Conservation (phyloP, 2,797 vertebrate genomes). For the Chelmon rostratus region DNA sequence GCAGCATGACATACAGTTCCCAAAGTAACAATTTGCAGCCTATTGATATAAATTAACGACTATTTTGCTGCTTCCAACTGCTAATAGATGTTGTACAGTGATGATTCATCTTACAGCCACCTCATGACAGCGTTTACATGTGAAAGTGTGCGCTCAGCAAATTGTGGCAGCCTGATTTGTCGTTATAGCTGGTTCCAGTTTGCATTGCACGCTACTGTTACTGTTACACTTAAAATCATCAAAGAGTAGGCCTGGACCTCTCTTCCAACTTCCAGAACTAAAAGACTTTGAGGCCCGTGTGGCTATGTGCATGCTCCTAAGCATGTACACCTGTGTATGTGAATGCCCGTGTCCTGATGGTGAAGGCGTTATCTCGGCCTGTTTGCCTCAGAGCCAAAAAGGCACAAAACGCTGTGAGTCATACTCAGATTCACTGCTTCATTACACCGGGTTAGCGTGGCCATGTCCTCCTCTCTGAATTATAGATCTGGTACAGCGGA, state of each 20-base stretch:
- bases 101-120: slow-evolving; percentile 3
- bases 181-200: background rate
- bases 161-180: background rate
- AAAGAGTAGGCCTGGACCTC: background rate
- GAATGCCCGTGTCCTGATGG: background rate
- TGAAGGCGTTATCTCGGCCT: slow-evolving; percentile 9
- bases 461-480: slow-evolving; percentile 63
- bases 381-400: slow-evolving; percentile 33
- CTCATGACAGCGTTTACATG: background rate
- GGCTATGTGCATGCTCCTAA: background rate
- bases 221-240: background rate
- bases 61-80: slow-evolving; percentile 1
- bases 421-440: slow-evolving; percentile 65
- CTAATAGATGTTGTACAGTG: background rate
- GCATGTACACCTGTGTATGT: slow-evolving; percentile 18
- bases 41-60: slow-evolving; percentile 3
- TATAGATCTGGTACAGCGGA: slow-evolving; percentile 66
- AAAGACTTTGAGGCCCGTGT: background rate
- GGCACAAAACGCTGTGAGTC: slow-evolving; percentile 59
- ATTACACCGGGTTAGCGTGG: slow-evolving; percentile 65
- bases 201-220: background rate
- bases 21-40: background rate
- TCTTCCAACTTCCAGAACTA: background rate
- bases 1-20: background rate
- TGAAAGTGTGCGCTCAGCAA: slow-evolving; percentile 2